Percentiles rank a stretch among this genome's conserved stretches.
Evolutionary conservation across 2,797 vertebrate genomes (phyloP).

Genomic region (Pipistrellus pipistrellus): DNA sequence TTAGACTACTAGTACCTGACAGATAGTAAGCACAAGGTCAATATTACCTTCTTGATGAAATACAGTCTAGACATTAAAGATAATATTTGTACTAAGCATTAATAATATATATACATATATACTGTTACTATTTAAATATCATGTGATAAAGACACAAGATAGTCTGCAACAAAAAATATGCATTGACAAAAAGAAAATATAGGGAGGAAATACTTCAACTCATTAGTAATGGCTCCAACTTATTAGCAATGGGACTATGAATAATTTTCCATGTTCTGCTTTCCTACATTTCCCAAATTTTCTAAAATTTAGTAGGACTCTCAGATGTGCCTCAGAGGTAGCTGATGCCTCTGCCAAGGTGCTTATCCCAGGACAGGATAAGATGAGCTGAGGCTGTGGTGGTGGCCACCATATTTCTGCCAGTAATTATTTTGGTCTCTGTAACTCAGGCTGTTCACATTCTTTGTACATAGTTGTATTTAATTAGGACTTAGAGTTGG

Average conservation of each 20-base stretch:
- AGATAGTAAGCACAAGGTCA: neutral
- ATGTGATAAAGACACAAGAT: neutral
- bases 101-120: neutral
- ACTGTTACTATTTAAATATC: conserved; percentile 2
- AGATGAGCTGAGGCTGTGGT: conserved; percentile 41
- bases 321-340: conserved; percentile 41
- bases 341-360: conserved; percentile 42
- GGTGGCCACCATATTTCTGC: conserved; percentile 67
- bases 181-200: neutral
- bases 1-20: neutral
- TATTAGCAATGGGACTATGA: neutral
- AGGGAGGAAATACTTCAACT: neutral
- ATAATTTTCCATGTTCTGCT: neutral
- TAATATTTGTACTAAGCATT: neutral
- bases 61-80: neutral
- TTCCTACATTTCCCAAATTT: conserved; percentile 3
- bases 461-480: conserved; percentile 88
- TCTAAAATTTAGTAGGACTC: neutral
- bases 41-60: neutral
- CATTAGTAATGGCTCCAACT: neutral
- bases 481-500: conserved; percentile 86
- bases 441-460: conserved; percentile 81
- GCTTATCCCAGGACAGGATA: conserved; percentile 63
- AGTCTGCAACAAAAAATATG: neutral
- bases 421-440: conserved; percentile 80